Evolutionary conservation across 2,113 vertebrate species (phyloP), one percentile per base, ranked within the genome.

Genomic region (Apodemus speciosus): DNA sequence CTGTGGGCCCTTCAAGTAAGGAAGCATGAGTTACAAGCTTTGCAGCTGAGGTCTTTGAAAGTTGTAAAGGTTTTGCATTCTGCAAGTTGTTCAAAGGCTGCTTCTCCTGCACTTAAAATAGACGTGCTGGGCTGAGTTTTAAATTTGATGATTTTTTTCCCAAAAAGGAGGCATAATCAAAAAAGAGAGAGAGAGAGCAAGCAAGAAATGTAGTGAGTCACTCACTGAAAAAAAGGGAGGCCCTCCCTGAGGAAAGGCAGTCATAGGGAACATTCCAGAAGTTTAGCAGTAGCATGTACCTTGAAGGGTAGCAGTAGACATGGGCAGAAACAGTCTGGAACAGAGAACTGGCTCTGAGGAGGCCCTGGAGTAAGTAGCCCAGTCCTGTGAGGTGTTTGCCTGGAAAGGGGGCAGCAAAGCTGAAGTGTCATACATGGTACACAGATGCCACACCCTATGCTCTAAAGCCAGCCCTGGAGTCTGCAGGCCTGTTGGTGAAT

Each of bases 91-190:
- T 96, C 93, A 95, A 93, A 95, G 95, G 68, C 96, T 92, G 92
- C 92, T 96, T 96, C 88, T 92, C 88, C 83, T 91, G 73, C n/a
- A 18, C 96, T 97, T 92, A 93, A 96, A 95, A 94, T 97, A 95
- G 95, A 96, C 94, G 91, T 80, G 88, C 95, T 96, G 56, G 87
- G 93, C 85, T 58, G 75, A 76, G 87, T 94, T 95, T 96, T 72
- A 64, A 96, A 95, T 96, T 90, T 95, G 97, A 97, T 93, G 92
- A 83, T 85, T 94, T 96, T 94, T 94, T 91, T 72, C 95, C 79
- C 27, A 40, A 68, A 91, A 92, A 97, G 95, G 96, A 87, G 89
- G 88, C 95, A 96, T 88, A 94, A 92, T 96, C 51, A 30, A 75
- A 76, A 81, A 66, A 83, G 21, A 16, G 7, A 66, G 27, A 66